These are phyloP conservation scores for Tinea pellionella DNA, from an alignment of 2,888 invertebrate species.

Conservation along the genomic window DNA sequence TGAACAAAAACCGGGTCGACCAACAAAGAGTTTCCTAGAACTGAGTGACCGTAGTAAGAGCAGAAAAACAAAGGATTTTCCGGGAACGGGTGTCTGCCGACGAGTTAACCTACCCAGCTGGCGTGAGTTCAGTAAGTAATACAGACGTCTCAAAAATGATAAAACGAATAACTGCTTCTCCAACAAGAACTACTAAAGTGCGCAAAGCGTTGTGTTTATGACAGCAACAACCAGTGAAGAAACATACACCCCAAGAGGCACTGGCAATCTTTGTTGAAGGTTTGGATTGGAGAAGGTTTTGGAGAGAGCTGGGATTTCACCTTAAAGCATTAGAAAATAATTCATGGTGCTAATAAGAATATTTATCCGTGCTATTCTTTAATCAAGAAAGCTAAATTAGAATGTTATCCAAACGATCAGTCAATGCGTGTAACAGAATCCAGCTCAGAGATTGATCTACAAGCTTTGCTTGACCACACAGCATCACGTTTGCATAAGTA, in stretches of 20 bases:
- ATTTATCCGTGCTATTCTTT: constrained; percentile 17
- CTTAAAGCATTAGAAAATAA: constrained; percentile 16
- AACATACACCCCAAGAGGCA: constrained; percentile 15
- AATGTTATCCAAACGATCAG: constrained; percentile 13
- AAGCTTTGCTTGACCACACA: constrained; percentile 14
- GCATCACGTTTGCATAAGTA: neutral
- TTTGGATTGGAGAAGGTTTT: no score
- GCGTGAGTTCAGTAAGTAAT: neutral
- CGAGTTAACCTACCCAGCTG: constrained; percentile 14
- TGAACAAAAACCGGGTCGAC: constrained; percentile 18
- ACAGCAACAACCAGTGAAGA: neutral
- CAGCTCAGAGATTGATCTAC: constrained; percentile 12
- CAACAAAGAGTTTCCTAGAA: constrained; percentile 19
- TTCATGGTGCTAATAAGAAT: constrained; percentile 15
- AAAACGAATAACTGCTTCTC: constrained; percentile 13
- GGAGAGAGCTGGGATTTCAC: no score
- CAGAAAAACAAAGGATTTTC: constrained; percentile 19
- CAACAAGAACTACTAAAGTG: constrained; percentile 17
- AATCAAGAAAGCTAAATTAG: constrained; percentile 15
- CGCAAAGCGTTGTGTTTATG: constrained; percentile 12
- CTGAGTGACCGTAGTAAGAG: constrained; percentile 19
- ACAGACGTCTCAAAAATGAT: constrained; percentile 1
- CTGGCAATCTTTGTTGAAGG: constrained; percentile 20
- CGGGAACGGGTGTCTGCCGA: constrained; percentile 11
- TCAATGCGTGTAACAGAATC: constrained; percentile 9